Conservation (phyloP, 2,888 invertebrate genomes). For the Ormyrus nitidulus region DNA sequence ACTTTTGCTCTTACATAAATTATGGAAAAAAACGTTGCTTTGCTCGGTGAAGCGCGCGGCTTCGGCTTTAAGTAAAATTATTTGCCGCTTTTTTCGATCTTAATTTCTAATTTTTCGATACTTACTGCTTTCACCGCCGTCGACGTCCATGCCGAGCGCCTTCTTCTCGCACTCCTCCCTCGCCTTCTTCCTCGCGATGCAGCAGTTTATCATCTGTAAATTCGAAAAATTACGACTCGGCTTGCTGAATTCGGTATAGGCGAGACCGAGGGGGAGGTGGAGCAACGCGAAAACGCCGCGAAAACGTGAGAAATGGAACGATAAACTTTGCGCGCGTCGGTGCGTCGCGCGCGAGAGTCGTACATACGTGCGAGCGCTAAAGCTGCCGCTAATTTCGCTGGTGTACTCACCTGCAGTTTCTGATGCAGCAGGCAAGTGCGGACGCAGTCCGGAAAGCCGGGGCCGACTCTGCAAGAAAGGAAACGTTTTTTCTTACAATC, state of each 20-base stretch:
- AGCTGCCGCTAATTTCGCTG: background rate
- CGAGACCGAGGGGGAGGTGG: background rate
- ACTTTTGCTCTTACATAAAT: too few relatives aligned
- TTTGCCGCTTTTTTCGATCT: background rate
- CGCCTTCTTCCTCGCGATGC: conserved; percentile 81
- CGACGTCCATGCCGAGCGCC: conserved; percentile 64
- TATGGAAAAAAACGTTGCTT: too few relatives aligned
- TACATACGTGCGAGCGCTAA: background rate
- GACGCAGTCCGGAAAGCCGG: conserved; percentile 88
- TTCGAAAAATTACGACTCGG: conserved; percentile 11
- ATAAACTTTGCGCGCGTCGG: conserved; percentile 40
- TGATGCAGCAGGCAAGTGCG: conserved; percentile 94
- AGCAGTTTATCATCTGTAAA: conserved; percentile 83
- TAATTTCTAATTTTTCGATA: conserved; percentile 1
- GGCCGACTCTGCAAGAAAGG: conserved; percentile 81
- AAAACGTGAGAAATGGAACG: conserved; percentile 57
- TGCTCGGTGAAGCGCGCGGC: too few relatives aligned
- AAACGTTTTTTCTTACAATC: conserved; percentile 47
- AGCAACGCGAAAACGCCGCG: conserved; percentile 42
- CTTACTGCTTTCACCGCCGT: conserved; percentile 44
- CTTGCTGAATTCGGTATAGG: background rate
- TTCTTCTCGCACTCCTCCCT: conserved; percentile 75
- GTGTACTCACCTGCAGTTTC: conserved; percentile 85
- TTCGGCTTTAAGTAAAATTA: too few relatives aligned
- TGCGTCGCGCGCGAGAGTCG: conserved; percentile 13